A percentile compares a stretch with the other conserved stretches of the same genome.
phyloP scores from a whole-genome alignment of 2,113 vertebrate species.

The Hoplias malabaricus region DNA sequence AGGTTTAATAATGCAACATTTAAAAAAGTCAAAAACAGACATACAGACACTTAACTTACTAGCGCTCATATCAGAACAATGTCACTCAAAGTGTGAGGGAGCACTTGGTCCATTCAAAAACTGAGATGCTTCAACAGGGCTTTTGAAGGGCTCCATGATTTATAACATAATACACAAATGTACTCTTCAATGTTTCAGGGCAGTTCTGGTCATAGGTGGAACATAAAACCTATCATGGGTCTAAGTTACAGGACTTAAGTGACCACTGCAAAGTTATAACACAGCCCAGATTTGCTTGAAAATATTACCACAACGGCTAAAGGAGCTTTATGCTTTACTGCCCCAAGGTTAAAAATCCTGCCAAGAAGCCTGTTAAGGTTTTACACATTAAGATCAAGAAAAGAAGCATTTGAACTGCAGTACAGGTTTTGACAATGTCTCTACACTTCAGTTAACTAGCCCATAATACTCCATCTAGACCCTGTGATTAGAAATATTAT shows the following conservation, averaged over 20 bases:
- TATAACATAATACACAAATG: background rate
- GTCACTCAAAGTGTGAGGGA: background rate
- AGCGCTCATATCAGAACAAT: conserved; percentile 17
- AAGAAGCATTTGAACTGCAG: conserved; percentile 17
- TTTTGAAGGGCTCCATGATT: background rate
- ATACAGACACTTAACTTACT: conserved; percentile 9
- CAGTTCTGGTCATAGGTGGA: background rate
- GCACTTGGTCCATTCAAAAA: conserved; percentile 30
- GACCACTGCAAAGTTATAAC: background rate
- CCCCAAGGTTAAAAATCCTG: background rate
- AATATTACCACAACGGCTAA: background rate
- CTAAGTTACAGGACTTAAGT: background rate
- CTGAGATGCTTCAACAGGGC: background rate
- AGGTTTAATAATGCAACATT: conserved; percentile 39
- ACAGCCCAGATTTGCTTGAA: background rate
- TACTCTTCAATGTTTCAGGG: background rate
- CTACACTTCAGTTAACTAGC: background rate
- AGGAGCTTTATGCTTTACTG: background rate
- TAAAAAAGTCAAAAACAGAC: conserved; percentile 8
- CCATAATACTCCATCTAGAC: background rate
- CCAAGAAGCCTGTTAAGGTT: background rate
- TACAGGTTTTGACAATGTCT: background rate
- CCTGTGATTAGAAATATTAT: conserved; percentile 11
- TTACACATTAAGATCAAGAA: background rate
- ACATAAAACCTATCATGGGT: background rate